Conservation (phyloP, 2,113 vertebrate species). For the Trachemys scripta region DNA sequence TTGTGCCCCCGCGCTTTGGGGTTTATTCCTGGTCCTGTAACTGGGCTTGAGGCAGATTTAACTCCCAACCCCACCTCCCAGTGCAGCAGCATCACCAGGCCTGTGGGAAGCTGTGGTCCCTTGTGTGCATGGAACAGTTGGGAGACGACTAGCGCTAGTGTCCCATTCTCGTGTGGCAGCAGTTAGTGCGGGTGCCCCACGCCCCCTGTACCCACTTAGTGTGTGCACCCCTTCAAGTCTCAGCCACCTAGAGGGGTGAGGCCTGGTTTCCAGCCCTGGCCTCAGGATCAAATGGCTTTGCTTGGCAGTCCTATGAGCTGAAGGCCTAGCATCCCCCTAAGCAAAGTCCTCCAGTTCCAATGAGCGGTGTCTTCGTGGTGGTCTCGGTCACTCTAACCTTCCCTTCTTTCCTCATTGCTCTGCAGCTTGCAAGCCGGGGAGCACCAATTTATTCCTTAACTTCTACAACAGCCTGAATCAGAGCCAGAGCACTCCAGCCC, state of each 20-base stretch:
- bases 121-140: neutral
- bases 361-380: neutral
- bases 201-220: too few relatives aligned
- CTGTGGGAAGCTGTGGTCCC: neutral
- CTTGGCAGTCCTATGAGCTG: neutral
- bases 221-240: neutral
- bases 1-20: neutral
- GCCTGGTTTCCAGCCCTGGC: neutral
- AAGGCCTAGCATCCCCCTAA: neutral
- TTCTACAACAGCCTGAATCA: conserved; percentile 67
- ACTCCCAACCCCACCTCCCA: neutral
- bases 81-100: neutral
- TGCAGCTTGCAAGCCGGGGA: conserved; percentile 78
- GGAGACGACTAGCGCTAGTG: neutral
- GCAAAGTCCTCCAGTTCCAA: neutral
- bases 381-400: neutral
- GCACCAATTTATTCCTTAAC: conserved; percentile 35
- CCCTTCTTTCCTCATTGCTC: neutral
- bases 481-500: neutral
- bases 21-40: neutral
- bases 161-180: neutral
- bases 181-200: neutral
- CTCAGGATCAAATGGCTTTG: neutral
- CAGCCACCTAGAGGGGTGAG: neutral
- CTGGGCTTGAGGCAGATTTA: neutral